A percentile compares a stretch with the other conserved stretches of the same genome.
Conservation (phyloP, 1,140 invertebrate species). For the Tribolium madens region DNA sequence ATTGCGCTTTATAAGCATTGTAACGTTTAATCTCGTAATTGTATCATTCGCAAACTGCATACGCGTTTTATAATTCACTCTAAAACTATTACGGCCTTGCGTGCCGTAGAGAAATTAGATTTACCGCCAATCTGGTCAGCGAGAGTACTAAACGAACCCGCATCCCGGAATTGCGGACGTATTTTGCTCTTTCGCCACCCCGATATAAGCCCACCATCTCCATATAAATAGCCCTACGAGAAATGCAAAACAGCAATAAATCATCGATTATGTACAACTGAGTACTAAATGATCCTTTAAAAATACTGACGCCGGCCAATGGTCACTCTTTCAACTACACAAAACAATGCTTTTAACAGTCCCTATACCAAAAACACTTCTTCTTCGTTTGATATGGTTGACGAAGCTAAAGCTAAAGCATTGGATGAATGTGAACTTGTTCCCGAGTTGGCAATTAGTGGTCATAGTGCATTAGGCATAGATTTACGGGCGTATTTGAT, state of each 20-base stretch:
- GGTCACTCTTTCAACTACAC: slow-evolving; percentile 34
- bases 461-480: slow-evolving; percentile 44
- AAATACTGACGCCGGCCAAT: slow-evolving; percentile 52
- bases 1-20: slow-evolving; percentile 48
- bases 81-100: slow-evolving; percentile 22
- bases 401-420: background rate
- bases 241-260: slow-evolving; percentile 48
- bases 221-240: slow-evolving; percentile 45
- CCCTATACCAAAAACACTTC: background rate
- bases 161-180: slow-evolving; percentile 40
- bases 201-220: slow-evolving; percentile 38
- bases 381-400: background rate
- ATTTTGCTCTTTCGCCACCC: slow-evolving; percentile 45
- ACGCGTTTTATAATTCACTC: slow-evolving; percentile 45
- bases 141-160: slow-evolving; percentile 40
- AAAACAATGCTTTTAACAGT: slow-evolving; percentile 3
- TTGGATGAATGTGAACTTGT: background rate
- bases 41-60: slow-evolving; percentile 47
- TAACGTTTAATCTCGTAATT: slow-evolving; percentile 52
- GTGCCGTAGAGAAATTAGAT: slow-evolving; percentile 22
- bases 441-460: slow-evolving; percentile 20
- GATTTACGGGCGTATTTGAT: slow-evolving; percentile 42
- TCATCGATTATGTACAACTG: slow-evolving; percentile 52
- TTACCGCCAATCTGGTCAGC: slow-evolving; percentile 42
- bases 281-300: slow-evolving; percentile 59